A percentile compares a stretch with the other conserved stretches of the same genome.
phyloP scores from a whole-genome alignment of 2,113 vertebrate genomes.

The Elephantulus edwardii region DNA sequence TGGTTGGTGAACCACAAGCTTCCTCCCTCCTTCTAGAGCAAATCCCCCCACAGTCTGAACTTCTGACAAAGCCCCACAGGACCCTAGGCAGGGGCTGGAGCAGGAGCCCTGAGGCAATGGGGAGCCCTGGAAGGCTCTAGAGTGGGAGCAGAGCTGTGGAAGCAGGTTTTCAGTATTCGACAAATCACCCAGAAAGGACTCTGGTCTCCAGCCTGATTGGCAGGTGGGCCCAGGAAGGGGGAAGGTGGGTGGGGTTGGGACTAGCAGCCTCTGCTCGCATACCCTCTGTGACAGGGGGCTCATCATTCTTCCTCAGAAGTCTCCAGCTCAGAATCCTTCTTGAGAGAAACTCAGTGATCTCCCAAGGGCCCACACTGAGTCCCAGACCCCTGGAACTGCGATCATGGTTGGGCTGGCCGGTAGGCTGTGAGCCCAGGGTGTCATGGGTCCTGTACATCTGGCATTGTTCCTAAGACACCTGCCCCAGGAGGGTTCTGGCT shows the following conservation, averaged over 20 bases:
- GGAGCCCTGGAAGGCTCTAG: not conserved
- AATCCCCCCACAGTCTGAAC: not conserved
- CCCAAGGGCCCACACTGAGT: no score
- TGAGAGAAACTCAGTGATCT: not conserved
- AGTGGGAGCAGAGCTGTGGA: not conserved
- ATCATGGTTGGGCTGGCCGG: no score
- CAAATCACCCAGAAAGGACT: not conserved
- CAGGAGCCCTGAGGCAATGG: not conserved
- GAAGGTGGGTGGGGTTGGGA: no score
- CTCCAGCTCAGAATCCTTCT: not conserved
- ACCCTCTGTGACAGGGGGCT: fast-evolving
- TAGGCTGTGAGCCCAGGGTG: not conserved
- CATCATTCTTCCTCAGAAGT: fast-evolving
- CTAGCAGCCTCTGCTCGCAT: not conserved
- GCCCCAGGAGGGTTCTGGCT: fast-evolving
- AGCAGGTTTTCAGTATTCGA: fast-evolving
- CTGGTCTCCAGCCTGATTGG: not conserved
- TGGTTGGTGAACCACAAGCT: not conserved
- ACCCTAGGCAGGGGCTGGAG: fast-evolving
- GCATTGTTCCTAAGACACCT: fast-evolving
- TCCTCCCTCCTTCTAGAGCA: fast-evolving
- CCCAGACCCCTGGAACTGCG: fast-evolving
- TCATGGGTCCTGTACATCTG: fast-evolving
- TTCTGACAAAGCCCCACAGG: not conserved
- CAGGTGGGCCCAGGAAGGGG: no score